Conservation (phyloP, 2,888 invertebrate species). For the Caenorhabditis virilis region DNA sequence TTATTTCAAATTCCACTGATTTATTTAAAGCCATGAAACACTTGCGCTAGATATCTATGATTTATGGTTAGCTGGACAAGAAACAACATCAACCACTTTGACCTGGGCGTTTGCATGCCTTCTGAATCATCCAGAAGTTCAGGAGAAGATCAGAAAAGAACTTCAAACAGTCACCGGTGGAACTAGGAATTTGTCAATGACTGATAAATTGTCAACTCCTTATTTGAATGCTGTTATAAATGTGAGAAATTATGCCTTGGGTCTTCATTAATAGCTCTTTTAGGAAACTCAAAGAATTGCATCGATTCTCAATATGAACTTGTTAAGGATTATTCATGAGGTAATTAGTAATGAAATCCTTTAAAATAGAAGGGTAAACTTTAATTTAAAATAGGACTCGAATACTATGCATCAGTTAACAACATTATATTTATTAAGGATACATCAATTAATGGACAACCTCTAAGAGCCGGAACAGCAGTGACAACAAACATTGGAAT, state of each 20-base stretch:
- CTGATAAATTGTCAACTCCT: constrained; percentile 23
- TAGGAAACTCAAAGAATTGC: constrained; percentile 39
- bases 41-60: constrained; percentile 39
- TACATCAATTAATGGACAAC: constrained; percentile 30
- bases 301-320: constrained; percentile 32
- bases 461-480: constrained; percentile 21
- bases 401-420: background rate
- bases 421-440: constrained; percentile 5
- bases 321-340: no score
- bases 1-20: no score
- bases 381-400: no score
- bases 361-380: no score
- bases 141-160: constrained; percentile 22
- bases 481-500: constrained; percentile 32
- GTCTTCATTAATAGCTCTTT: background rate
- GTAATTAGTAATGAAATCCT: no score
- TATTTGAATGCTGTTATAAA: constrained; percentile 27
- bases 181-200: constrained; percentile 9
- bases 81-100: constrained; percentile 45
- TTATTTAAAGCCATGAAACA: constrained; percentile 18
- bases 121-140: constrained; percentile 39
- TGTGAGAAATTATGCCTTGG: constrained; percentile 4
- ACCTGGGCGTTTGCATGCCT: constrained; percentile 33
- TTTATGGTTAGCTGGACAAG: constrained; percentile 49
- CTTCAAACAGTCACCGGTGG: constrained; percentile 29